Evolutionary conservation across 2,888 invertebrate species (phyloP).

Genomic region (Lordiphosa fenestrarum): DNA sequence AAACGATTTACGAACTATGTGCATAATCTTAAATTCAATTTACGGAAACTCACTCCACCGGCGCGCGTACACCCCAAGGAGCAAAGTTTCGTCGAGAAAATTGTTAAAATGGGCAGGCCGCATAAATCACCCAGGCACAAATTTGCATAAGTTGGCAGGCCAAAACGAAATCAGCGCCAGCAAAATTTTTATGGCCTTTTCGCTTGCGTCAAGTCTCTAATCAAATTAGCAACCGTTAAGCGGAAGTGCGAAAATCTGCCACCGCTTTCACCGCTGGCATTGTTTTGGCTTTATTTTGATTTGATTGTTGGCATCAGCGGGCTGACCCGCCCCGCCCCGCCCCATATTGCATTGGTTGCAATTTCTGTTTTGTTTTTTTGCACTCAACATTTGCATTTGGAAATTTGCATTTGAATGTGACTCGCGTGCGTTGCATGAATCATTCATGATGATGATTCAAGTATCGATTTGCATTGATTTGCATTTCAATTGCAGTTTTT

Average conservation of each 20-base stretch:
- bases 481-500: conserved; percentile 76
- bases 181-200: conserved; percentile 37
- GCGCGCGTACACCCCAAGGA: conserved; percentile 42
- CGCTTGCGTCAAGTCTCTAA: conserved; percentile 62
- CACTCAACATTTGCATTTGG: conserved; percentile 35
- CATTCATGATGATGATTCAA: conserved; percentile 67
- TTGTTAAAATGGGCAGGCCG: conserved; percentile 18
- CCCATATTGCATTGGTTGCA: conserved; percentile 52
- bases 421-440: conserved; percentile 68
- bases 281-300: conserved; percentile 56
- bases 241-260: conserved; percentile 63
- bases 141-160: conserved; percentile 68
- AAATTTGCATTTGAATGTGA: conserved; percentile 67
- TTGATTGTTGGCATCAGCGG: conserved; percentile 68
- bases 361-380: conserved; percentile 44
- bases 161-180: conserved; percentile 46
- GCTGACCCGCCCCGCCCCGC: conserved; percentile 21
- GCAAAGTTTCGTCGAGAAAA: conserved; percentile 28
- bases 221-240: conserved; percentile 78
- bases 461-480: conserved; percentile 76
- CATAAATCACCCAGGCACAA: conserved; percentile 48
- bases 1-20: conserved; percentile 37
- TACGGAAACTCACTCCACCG: conserved; percentile 20
- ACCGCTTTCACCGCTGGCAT: conserved; percentile 42
- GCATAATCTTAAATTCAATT: conserved; percentile 45